These are phyloP conservation scores for Plotosus lineatus DNA, from an alignment of 2,113 vertebrate genomes.

Conservation along the genomic window DNA sequence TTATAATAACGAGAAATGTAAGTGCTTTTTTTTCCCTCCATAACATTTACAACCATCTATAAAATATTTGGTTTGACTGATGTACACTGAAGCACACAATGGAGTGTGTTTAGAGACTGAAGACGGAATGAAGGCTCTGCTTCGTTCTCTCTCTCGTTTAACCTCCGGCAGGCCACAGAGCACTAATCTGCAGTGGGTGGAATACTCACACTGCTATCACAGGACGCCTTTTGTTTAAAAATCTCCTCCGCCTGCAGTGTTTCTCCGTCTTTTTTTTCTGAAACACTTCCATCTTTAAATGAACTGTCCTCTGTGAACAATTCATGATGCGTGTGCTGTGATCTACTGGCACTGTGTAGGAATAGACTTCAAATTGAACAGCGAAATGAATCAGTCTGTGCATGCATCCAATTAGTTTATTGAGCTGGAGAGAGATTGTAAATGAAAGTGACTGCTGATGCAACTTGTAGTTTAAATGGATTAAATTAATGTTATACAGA, in stretches of 20 bases:
- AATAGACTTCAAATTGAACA: not conserved
- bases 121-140: not conserved
- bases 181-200: constrained; percentile 40
- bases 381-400: not conserved
- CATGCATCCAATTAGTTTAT: not conserved
- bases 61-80: not conserved
- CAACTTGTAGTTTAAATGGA: not conserved
- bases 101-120: not conserved
- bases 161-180: constrained; percentile 1
- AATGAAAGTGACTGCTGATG: not conserved
- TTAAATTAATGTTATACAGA: not conserved
- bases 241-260: constrained; percentile 1
- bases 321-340: not conserved
- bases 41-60: not conserved
- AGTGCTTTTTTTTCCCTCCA: not conserved
- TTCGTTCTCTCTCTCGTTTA: constrained; percentile 22
- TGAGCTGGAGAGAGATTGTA: not conserved
- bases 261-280: not conserved
- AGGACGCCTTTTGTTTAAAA: constrained; percentile 41
- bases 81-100: not conserved
- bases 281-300: constrained; percentile 4
- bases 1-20: not conserved
- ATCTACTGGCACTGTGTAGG: not conserved
- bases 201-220: constrained; percentile 43
- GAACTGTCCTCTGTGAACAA: constrained; percentile 18